These are phyloP conservation scores for Creontiades dilutus DNA, from an alignment of 2,888 invertebrate species.

Conservation along the genomic window DNA sequence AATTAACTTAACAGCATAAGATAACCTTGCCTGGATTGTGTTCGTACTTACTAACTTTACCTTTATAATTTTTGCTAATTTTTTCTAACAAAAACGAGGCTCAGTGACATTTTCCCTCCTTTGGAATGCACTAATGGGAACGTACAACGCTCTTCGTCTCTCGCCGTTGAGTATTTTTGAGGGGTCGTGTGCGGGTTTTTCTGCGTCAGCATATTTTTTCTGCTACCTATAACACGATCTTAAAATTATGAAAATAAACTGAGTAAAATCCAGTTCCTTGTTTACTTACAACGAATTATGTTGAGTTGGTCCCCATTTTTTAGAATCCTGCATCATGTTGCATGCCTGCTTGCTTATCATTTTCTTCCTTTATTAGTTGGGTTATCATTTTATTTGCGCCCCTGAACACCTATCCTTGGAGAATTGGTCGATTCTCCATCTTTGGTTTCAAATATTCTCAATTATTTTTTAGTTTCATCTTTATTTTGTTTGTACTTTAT, in stretches of 20 bases:
- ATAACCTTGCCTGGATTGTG: conserved; percentile 68
- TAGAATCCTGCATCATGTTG: conserved; percentile 68
- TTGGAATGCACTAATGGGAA: conserved; percentile 63
- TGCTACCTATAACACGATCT: conserved; percentile 19
- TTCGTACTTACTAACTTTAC: conserved; percentile 43
- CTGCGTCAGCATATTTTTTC: conserved; percentile 16
- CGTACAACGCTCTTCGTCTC: conserved; percentile 62
- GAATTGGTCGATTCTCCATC: conserved; percentile 33
- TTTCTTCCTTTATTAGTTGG: conserved; percentile 46
- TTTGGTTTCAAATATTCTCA: background rate
- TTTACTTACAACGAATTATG: background rate
- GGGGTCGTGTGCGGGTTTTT: conserved; percentile 65
- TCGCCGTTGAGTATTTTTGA: conserved; percentile 62
- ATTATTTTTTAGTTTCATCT: conserved; percentile 8
- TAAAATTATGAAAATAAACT: background rate
- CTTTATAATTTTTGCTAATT: conserved; percentile 4
- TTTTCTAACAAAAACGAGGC: conserved; percentile 63
- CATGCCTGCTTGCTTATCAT: conserved; percentile 66
- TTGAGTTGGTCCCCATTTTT: conserved; percentile 22
- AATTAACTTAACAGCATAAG: conserved; percentile 1
- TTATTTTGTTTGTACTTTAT: conserved; percentile 56
- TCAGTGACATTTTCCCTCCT: conserved; percentile 63
- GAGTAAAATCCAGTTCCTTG: background rate
- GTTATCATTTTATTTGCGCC: conserved; percentile 44
- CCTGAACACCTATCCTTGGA: conserved; percentile 44